Base-by-base conservation (phyloP, 2,888 invertebrate genomes). In the Mythimna ferrago region DNA sequence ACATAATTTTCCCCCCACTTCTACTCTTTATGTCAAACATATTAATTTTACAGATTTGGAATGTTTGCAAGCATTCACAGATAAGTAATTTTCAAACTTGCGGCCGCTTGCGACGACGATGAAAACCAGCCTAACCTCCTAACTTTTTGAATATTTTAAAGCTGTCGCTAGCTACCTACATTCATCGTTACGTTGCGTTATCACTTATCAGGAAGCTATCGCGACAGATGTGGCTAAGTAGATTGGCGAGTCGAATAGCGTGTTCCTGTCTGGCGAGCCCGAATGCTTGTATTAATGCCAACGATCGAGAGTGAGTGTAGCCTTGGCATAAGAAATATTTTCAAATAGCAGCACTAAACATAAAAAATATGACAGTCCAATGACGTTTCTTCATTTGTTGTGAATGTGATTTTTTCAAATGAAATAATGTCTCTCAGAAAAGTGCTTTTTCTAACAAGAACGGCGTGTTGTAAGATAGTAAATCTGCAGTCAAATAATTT, bases 401-500 rank as follows among this genome's bases (percentile, higher is more conserved):
- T 91, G 88, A 91, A 92, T 91, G 89, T 89, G 87, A 87, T 87
- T 89, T 79, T 83, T 82, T 48, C 53, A 81, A 86, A 81, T 86
- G 84, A 86, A 87, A 90, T 82, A 89, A 96, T 96, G 96, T 93
- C 94, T 89, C 89, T 96, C 54, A 92, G 93, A 89, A 96, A 95
- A 93, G 91, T 92, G 84, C 87, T 95, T 83, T 93, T 90, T 87
- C 85, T 95, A 83, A 91, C 94, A 70, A 93, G 90, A 90, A 89
- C 91, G 66, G 87, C 91, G 66, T 95, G 91, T 88, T 92, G 91
- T 89, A 93, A 91, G 83, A 87, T 90, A 67, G 76, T 89, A 61
- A 92, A 91, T 80, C 80, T 93, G 65, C 93, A 93, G 82, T 85
- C 89, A 54, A 89, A 89, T 80, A 94, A 90, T 86, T 87, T 90